phyloP scores from a whole-genome alignment of 2,888 invertebrate genomes.

The Alentia gelatinosa region DNA sequence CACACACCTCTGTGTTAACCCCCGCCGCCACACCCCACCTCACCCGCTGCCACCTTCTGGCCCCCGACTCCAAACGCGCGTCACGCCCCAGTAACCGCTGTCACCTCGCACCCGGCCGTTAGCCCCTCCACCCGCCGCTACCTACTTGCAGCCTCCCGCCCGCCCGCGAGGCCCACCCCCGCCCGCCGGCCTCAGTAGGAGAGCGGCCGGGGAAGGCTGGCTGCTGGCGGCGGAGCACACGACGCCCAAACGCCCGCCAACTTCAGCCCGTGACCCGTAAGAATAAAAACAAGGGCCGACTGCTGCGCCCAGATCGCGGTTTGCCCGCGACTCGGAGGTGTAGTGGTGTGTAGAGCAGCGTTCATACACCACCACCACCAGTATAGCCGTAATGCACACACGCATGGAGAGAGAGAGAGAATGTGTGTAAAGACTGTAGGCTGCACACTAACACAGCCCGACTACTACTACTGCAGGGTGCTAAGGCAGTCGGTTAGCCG shows the following conservation, averaged over 20 bases:
- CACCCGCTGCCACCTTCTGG: neutral
- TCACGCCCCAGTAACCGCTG: neutral
- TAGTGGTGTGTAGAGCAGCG: too few relatives aligned
- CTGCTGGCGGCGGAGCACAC: neutral
- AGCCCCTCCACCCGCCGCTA: neutral
- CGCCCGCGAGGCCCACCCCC: neutral
- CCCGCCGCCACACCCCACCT: neutral
- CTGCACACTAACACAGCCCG: neutral
- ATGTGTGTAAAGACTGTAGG: neutral
- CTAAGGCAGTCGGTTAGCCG: neutral
- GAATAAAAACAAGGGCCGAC: neutral
- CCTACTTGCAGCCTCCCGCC: neutral
- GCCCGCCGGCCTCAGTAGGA: neutral
- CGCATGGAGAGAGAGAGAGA: too few relatives aligned
- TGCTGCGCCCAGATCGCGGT: neutral
- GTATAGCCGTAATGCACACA: too few relatives aligned
- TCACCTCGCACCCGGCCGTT: neutral
- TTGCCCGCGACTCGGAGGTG: neutral
- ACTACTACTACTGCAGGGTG: neutral
- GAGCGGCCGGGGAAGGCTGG: neutral
- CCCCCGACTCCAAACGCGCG: neutral
- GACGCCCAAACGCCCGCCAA: neutral
- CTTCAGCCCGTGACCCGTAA: neutral
- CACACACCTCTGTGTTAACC: neutral
- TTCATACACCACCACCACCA: too few relatives aligned